Evolutionary conservation across 1,140 invertebrate genomes (phyloP), one percentile per base, ranked within the genome.

Genomic region (Pachypsylla venusta): DNA sequence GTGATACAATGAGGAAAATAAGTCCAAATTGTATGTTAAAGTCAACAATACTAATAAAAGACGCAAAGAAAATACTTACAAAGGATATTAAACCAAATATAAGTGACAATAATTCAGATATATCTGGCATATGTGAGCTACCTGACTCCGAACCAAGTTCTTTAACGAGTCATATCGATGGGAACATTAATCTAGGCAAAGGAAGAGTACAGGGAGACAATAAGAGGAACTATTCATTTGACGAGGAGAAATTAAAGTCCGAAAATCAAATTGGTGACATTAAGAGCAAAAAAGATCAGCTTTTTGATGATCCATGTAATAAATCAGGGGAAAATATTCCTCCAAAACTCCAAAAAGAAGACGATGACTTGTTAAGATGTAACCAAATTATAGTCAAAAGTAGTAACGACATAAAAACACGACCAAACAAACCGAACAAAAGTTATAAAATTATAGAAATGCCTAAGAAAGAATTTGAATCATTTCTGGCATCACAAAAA

Each of bases 401-500:
- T n/a, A 48, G 7, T 7, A 48, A 22, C 16, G 42, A 48, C 16
- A 48, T 48, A 22, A 48, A 48, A 22, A n/a, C 5, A n/a, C 42
- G 42, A n/a, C 4, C 42, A 48, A 48, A 48, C 22, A 48, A 48
- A 22, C n/a, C 42, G 16, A n/a, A n/a, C n/a, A n/a, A n/a, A n/a
- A n/a, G n/a, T n/a, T 48, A 48, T 22, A 48, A 22, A 22, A 19
- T 48, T 19, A 48, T 48, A 7, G 42, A 48, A 48, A 48, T 48
- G 42, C 42, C 42, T n/a, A 48, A 48, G 16, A 48, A 48, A 48
- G 42, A 48, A 19, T 48, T 48, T 48, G 42, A 48, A 48, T n/a
- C 16, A n/a, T 48, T 48, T 22, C 16, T 48, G 42, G 16, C 42
- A 19, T n/a, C n/a, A n/a, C n/a, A n/a, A n/a, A 48, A 4, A 48